Conservation (phyloP, 1,140 invertebrate species). For the Ceratosolen fusciceps region DNA sequence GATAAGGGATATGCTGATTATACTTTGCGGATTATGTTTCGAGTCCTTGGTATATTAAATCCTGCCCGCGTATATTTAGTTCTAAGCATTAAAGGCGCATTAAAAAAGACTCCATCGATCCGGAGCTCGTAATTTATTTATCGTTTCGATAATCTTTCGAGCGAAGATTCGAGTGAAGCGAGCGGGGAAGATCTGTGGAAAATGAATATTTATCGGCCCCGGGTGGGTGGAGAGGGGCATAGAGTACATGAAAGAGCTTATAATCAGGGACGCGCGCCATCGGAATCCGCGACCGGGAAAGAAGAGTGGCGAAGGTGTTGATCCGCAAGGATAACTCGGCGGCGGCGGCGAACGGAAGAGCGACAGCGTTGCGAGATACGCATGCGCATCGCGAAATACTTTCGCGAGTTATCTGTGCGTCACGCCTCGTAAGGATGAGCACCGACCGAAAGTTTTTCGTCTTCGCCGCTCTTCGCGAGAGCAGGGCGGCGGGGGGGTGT, state of each 20-base stretch:
- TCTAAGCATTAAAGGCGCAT: neutral
- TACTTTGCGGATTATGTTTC: neutral
- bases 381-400: neutral
- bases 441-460: too few species aligned
- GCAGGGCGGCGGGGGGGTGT: neutral
- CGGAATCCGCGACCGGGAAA: neutral
- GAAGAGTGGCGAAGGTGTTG: neutral
- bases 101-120: neutral
- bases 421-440: too few species aligned
- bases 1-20: neutral
- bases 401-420: neutral
- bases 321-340: neutral
- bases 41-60: neutral
- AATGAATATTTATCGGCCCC: conserved; percentile 18
- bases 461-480: too few species aligned
- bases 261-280: neutral
- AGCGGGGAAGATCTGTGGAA: neutral
- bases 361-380: neutral
- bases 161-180: neutral
- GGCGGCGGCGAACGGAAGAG: neutral
- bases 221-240: neutral
- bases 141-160: neutral
- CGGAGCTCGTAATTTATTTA: neutral
- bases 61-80: neutral
- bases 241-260: neutral